Conservation (phyloP, 2,113 vertebrate genomes). For the Dipodomys merriami region DNA sequence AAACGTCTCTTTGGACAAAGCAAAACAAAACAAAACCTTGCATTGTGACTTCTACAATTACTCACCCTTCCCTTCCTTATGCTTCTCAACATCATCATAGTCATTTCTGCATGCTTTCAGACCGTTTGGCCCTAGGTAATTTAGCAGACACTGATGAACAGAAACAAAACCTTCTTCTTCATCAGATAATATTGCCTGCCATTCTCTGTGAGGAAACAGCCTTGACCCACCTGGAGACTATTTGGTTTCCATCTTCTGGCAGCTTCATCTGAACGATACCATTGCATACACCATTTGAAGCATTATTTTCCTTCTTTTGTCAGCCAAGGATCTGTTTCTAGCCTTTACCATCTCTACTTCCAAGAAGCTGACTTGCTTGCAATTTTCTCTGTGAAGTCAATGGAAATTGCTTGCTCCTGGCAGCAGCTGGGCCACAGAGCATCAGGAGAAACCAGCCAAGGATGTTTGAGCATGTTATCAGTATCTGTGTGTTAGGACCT, state of each 20-base stretch:
- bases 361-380: neutral
- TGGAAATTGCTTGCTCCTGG: neutral
- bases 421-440: neutral
- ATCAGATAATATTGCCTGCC: neutral
- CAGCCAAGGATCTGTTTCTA: constrained; percentile 1
- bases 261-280: neutral
- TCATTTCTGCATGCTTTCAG: neutral
- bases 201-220: neutral
- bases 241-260: neutral
- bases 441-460: neutral
- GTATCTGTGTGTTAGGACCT: neutral
- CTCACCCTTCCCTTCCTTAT: too few species aligned
- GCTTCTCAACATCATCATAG: neutral
- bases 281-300: neutral
- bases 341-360: neutral
- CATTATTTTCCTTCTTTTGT: constrained; percentile 50
- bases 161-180: neutral
- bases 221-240: constrained; percentile 24
- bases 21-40: neutral
- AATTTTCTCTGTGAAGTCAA: constrained; percentile 2
- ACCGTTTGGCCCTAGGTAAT: neutral
- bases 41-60: neutral
- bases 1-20: neutral
- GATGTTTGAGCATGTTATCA: neutral
- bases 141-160: neutral